Conservation (phyloP, 2,113 vertebrate species). For the Protomyctophum bolini region DNA sequence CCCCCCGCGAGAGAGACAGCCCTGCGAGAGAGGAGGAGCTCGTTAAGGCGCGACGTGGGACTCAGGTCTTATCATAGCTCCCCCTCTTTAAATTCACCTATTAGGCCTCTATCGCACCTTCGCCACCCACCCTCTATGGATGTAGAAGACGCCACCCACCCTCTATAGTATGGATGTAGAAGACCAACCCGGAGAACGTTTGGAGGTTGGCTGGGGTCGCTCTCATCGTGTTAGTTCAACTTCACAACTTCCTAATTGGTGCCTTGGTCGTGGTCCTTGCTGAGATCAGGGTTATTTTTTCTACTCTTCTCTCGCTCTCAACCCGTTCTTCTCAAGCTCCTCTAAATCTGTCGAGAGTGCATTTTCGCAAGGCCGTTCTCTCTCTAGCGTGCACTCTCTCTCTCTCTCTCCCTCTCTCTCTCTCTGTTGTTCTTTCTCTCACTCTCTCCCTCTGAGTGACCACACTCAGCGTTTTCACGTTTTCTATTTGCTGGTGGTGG, state of each 20-base stretch:
- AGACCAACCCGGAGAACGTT: slow-evolving; percentile 50
- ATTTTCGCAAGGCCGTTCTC: slow-evolving; percentile 72
- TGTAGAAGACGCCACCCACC: slow-evolving; percentile 28
- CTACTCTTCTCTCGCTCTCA: slow-evolving; percentile 10
- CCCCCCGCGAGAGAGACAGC: slow-evolving; percentile 55
- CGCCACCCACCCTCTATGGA: slow-evolving; percentile 38
- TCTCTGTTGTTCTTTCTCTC: slow-evolving; percentile 39
- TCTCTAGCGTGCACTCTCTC: slow-evolving; percentile 5
- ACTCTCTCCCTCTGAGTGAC: slow-evolving; percentile 68
- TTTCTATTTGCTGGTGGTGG: slow-evolving; percentile 78
- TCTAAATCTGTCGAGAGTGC: slow-evolving; percentile 78
- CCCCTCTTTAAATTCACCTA: slow-evolving; percentile 35
- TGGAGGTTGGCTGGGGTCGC: slow-evolving; percentile 66
- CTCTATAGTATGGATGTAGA: background rate
- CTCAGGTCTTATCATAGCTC: slow-evolving; percentile 66
- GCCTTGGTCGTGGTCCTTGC: slow-evolving; percentile 78
- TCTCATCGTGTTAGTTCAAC: slow-evolving; percentile 69
- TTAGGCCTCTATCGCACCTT: slow-evolving; percentile 42
- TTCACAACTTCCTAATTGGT: slow-evolving; percentile 78
- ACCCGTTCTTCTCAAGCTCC: slow-evolving; percentile 72
- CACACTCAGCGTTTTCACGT: slow-evolving; percentile 75
- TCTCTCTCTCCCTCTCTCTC: slow-evolving; percentile 36
- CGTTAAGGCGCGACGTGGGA: slow-evolving; percentile 65
- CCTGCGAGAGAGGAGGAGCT: slow-evolving; percentile 59
- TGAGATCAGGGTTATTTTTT: slow-evolving; percentile 74